A percentile compares a stretch with the other conserved stretches of the same genome.
phyloP scores from a whole-genome alignment of 1,140 invertebrate genomes.

The Rhizoglyphus robini region DNA sequence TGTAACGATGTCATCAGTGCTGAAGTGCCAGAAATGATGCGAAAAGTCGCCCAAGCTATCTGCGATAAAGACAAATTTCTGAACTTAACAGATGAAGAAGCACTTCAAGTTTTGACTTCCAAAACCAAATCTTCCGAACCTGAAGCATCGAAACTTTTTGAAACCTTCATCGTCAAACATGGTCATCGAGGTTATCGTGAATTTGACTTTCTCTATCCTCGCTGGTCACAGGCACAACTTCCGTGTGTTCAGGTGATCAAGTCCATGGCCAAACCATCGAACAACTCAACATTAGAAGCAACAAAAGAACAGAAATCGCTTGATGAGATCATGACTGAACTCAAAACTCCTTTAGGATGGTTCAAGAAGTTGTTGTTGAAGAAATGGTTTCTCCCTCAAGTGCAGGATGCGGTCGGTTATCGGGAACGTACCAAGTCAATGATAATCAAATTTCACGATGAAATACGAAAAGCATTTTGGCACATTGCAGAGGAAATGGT shows the following conservation, averaged over 20 bases:
- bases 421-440: slow-evolving; percentile 25
- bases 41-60: background rate
- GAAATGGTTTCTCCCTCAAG: slow-evolving; percentile 41
- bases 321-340: background rate
- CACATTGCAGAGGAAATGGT: slow-evolving; percentile 45
- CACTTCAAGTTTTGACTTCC: background rate
- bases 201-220: slow-evolving; percentile 42
- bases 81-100: slow-evolving; percentile 4
- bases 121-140: slow-evolving; percentile 23
- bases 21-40: slow-evolving; percentile 41
- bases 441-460: slow-evolving; percentile 38
- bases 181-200: no score
- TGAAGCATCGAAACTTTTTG: slow-evolving; percentile 38
- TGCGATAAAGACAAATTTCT: background rate
- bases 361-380: slow-evolving; percentile 31
- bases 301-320: background rate
- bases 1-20: slow-evolving; percentile 51
- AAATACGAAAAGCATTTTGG: slow-evolving; percentile 45
- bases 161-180: slow-evolving; percentile 52
- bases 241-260: slow-evolving; percentile 41
- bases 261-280: background rate
- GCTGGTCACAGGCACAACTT: slow-evolving; percentile 49
- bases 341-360: background rate
- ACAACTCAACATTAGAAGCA: background rate
- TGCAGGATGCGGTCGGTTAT: slow-evolving; percentile 42